A percentile compares a stretch with the other conserved stretches of the same genome.
Conservation (phyloP, 2,888 invertebrate species). For the Craniophora ligustri region DNA sequence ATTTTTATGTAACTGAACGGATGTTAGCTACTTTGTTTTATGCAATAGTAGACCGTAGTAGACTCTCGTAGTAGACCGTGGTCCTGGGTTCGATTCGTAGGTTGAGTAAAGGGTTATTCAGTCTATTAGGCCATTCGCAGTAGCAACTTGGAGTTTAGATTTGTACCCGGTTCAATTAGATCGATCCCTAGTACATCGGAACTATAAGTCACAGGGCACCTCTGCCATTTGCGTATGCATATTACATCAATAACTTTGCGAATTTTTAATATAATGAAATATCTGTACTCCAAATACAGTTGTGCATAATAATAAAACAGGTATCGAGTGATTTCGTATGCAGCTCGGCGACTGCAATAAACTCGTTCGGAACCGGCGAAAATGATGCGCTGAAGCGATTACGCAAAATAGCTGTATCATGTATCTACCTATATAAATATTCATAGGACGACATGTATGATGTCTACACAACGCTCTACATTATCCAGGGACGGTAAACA, state of each 20-base stretch:
- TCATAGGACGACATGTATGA: slow-evolving; percentile 23
- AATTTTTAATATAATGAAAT: slow-evolving; percentile 11
- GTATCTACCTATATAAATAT: slow-evolving; percentile 30
- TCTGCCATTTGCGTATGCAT: too few relatives aligned
- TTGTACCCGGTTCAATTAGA: too few relatives aligned
- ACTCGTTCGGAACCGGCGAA: slow-evolving; percentile 39
- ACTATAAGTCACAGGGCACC: too few relatives aligned
- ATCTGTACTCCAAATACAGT: slow-evolving; percentile 1
- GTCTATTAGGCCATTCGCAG: too few relatives aligned
- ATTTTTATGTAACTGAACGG: background rate
- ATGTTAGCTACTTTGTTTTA: background rate
- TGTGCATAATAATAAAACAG: slow-evolving; percentile 29
- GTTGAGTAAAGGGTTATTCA: too few relatives aligned
- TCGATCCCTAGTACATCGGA: too few relatives aligned
- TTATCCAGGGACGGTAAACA: slow-evolving; percentile 12
- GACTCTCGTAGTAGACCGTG: too few relatives aligned
- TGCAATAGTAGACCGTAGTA: too few relatives aligned
- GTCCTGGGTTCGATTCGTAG: too few relatives aligned
- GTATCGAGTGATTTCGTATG: slow-evolving; percentile 53
- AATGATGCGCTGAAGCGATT: slow-evolving; percentile 49
- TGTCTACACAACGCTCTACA: slow-evolving; percentile 24
- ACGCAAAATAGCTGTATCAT: slow-evolving; percentile 26
- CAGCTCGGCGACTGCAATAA: slow-evolving; percentile 53
- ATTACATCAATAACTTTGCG: background rate
- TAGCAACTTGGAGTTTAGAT: too few relatives aligned